Percentiles rank a stretch among this genome's conserved stretches.
These are phyloP conservation scores for Zaprionus camerounensis DNA, from an alignment of 1,140 invertebrate genomes.

Conservation along the genomic window DNA sequence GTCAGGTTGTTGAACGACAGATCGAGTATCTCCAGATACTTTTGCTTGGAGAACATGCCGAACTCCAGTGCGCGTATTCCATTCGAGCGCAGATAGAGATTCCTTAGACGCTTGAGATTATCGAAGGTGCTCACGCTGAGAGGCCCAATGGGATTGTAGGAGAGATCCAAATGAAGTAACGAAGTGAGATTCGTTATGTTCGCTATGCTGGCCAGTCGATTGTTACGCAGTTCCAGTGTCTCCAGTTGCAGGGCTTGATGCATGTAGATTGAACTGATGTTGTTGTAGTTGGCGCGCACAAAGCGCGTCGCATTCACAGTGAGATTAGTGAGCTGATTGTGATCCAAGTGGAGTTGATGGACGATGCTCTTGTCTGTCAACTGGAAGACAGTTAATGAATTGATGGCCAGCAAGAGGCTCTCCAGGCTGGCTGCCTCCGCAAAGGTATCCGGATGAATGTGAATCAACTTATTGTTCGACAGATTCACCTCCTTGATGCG, in stretches of 20 bases:
- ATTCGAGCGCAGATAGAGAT: conserved; percentile 61
- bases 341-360: conserved; percentile 68
- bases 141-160: conserved; percentile 73
- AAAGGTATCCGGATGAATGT: conserved; percentile 74
- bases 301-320: conserved; percentile 71
- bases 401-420: conserved; percentile 63
- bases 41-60: conserved; percentile 81
- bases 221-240: conserved; percentile 61
- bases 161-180: conserved; percentile 66
- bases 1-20: conserved; percentile 79
- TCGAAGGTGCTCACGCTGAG: conserved; percentile 73
- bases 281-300: conserved; percentile 73
- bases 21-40: conserved; percentile 71
- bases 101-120: conserved; percentile 64
- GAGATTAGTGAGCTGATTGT: conserved; percentile 71
- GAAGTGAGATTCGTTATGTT: conserved; percentile 70
- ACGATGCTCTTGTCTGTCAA: conserved; percentile 74
- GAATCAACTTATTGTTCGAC: conserved; percentile 60
- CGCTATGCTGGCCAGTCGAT: conserved; percentile 60
- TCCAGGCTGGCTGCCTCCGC: conserved; percentile 68
- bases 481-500: conserved; percentile 75
- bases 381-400: conserved; percentile 58
- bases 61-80: conserved; percentile 65
- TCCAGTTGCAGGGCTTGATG: conserved; percentile 66
- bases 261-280: conserved; percentile 58